phyloP scores from a whole-genome alignment of 2,888 invertebrate species.

The Erebia ligea region DNA sequence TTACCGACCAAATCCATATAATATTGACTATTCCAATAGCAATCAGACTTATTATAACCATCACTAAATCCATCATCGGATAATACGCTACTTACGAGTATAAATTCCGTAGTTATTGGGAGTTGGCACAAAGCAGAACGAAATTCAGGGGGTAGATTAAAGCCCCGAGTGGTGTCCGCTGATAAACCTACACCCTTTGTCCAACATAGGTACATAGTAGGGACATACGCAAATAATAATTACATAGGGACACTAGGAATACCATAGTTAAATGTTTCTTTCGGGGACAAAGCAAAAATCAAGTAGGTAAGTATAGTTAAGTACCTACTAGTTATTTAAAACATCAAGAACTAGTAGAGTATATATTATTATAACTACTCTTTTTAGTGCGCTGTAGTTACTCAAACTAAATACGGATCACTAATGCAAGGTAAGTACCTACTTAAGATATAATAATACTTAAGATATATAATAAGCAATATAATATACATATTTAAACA shows the following conservation, averaged over 20 bases:
- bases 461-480: no score
- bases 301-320: background rate
- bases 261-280: background rate
- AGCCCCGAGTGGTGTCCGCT: constrained; percentile 30
- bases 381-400: no score
- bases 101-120: background rate
- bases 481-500: background rate
- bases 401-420: no score
- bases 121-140: background rate
- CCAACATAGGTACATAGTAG: no score
- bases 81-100: background rate
- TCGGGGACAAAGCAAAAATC: background rate
- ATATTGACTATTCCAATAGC: background rate
- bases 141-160: constrained; percentile 26
- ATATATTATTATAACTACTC: no score
- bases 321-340: no score
- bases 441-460: no score
- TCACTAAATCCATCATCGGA: constrained; percentile 3
- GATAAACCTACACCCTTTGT: constrained; percentile 35
- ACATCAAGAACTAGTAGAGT: no score
- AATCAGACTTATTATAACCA: background rate
- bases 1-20: background rate
- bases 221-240: constrained; percentile 37
- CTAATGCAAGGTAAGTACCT: no score
- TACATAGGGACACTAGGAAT: constrained; percentile 19